Evolutionary conservation across 92 coral and sea anemone species (phyloP).

Genomic region (Umimayanthus chanpuru): DNA sequence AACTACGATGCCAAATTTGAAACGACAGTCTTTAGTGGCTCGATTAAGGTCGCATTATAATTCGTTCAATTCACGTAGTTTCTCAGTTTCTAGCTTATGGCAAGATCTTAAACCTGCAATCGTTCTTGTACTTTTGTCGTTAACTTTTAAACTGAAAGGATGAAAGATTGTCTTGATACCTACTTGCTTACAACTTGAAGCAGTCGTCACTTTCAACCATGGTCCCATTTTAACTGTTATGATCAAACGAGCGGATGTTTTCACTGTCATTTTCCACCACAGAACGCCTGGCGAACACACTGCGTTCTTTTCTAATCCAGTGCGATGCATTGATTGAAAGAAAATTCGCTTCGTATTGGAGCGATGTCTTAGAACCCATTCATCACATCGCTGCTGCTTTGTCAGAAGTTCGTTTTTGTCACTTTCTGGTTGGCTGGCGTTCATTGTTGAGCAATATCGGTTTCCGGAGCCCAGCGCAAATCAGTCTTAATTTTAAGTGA

Average conservation of each 20-base stretch:
- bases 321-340: conserved; percentile 23
- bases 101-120: neutral
- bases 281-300: neutral
- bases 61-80: neutral
- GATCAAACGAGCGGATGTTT: conserved; percentile 32
- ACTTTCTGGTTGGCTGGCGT: conserved; percentile 37
- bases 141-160: neutral
- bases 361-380: conserved; percentile 29
- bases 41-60: neutral
- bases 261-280: conserved; percentile 30
- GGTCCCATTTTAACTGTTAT: conserved; percentile 39
- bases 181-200: conserved; percentile 32
- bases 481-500: neutral
- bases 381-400: conserved; percentile 35
- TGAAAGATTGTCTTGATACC: conserved; percentile 6
- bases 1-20: neutral
- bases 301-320: neutral
- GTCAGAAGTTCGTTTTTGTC: conserved; percentile 16
- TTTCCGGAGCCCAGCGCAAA: conserved; percentile 24
- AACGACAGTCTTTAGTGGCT: neutral
- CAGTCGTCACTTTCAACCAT: conserved; percentile 21
- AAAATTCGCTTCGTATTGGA: conserved; percentile 1
- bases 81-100: neutral
- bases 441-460: conserved; percentile 23
- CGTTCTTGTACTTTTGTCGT: too few species aligned